Conservation (phyloP, 1,140 invertebrate genomes). For the Mycetomoellerius zeteki region DNA sequence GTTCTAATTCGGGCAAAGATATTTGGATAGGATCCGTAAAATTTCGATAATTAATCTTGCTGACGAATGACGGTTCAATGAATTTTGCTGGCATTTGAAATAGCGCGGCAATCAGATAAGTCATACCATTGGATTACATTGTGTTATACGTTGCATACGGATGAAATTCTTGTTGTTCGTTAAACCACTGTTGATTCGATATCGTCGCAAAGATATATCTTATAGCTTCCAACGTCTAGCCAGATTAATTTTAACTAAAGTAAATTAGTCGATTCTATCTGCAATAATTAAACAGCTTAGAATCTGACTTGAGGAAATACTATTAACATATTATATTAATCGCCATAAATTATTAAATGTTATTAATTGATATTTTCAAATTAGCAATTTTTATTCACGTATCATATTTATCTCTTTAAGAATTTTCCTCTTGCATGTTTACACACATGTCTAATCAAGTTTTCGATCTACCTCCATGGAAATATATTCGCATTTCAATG, state of each 20-base stretch:
- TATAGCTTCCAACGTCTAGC: neutral
- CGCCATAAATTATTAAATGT: neutral
- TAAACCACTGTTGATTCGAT: neutral
- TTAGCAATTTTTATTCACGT: neutral
- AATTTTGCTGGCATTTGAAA: neutral
- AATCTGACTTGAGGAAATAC: neutral
- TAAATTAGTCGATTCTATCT: neutral
- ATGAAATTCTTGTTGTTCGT: neutral
- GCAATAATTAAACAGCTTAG: neutral
- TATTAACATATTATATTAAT: neutral
- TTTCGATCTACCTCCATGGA: neutral
- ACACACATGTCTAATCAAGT: neutral
- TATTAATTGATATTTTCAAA: neutral
- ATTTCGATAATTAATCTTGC: slow-evolving; percentile 12
- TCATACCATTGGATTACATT: slow-evolving; percentile 17
- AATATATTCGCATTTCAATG: neutral
- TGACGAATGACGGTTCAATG: slow-evolving; percentile 32
- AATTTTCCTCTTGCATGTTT: neutral
- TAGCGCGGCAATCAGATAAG: neutral
- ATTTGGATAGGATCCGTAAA: slow-evolving; percentile 25
- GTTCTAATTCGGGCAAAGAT: slow-evolving; percentile 34
- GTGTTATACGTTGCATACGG: slow-evolving; percentile 23
- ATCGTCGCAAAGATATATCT: neutral
- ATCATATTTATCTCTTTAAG: slow-evolving; percentile 7
- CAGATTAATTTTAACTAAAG: neutral